phyloP scores from a whole-genome alignment of 1,140 invertebrate genomes.

The Papilio glaucus region DNA sequence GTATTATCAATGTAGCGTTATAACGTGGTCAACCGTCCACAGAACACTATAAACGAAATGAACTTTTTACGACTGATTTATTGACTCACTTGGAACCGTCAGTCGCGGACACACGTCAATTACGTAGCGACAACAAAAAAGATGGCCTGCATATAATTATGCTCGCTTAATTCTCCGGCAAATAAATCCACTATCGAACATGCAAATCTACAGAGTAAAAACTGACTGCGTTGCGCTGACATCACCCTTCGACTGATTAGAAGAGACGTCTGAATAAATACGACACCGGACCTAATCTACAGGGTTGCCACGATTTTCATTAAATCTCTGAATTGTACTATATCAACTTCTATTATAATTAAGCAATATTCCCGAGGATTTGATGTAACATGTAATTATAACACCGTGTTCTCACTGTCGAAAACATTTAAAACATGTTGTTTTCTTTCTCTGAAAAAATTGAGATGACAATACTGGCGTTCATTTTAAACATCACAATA shows the following conservation, averaged over 20 bases:
- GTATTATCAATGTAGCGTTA: no score
- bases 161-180: conserved; percentile 20
- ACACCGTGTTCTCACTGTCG: no score
- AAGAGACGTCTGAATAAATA: conserved; percentile 33
- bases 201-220: conserved; percentile 30
- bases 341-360: not conserved
- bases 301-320: conserved; percentile 18
- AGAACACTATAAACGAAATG: not conserved
- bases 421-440: no score
- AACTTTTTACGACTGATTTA: conserved; percentile 1
- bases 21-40: not conserved
- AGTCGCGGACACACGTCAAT: conserved; percentile 3
- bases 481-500: no score
- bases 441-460: no score
- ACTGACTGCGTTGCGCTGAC: conserved; percentile 23
- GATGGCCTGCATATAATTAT: conserved; percentile 21
- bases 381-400: no score
- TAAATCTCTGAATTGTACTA: not conserved
- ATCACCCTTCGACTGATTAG: conserved; percentile 31
- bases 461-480: no score
- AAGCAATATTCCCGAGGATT: no score
- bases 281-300: not conserved
- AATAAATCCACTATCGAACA: conserved; percentile 33
- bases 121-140: not conserved
- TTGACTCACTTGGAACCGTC: conserved; percentile 18